Percentiles rank a stretch among this genome's conserved stretches.
phyloP scores from a whole-genome alignment of 2,888 invertebrate species.

The Cabera pusaria region DNA sequence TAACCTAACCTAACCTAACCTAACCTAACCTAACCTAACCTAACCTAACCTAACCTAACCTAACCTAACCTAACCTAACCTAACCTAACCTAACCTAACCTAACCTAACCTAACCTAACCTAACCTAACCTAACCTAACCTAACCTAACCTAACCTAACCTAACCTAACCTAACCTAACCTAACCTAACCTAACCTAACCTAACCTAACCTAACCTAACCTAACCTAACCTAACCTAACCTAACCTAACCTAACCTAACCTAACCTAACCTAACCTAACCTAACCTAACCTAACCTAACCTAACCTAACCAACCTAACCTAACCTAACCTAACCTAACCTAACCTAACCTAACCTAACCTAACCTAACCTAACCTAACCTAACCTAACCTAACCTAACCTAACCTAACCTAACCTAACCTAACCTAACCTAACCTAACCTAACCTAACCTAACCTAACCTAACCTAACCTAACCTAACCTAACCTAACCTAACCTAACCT shows the following conservation, averaged over 20 bases:
- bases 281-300: slow-evolving; percentile 25
- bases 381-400: slow-evolving; percentile 26
- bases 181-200: slow-evolving; percentile 27
- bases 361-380: slow-evolving; percentile 26
- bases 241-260: slow-evolving; percentile 26
- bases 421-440: slow-evolving; percentile 30
- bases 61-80: slow-evolving; percentile 22
- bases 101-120: slow-evolving; percentile 18
- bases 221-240: slow-evolving; percentile 26
- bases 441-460: slow-evolving; percentile 28
- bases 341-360: slow-evolving; percentile 27
- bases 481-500: neutral
- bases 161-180: slow-evolving; percentile 30
- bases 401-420: slow-evolving; percentile 29
- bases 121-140: slow-evolving; percentile 25
- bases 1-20: slow-evolving; percentile 22
- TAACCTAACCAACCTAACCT: slow-evolving; percentile 27
- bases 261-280: slow-evolving; percentile 27
- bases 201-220: slow-evolving; percentile 30
- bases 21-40: slow-evolving; percentile 19
- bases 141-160: slow-evolving; percentile 30
- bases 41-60: slow-evolving; percentile 15
- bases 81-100: slow-evolving; percentile 22
- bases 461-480: slow-evolving; percentile 13
- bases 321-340: slow-evolving; percentile 26